Conservation (phyloP, 37 sponge, comb jelly and placozoan species). For the Ephydatia muelleri region DNA sequence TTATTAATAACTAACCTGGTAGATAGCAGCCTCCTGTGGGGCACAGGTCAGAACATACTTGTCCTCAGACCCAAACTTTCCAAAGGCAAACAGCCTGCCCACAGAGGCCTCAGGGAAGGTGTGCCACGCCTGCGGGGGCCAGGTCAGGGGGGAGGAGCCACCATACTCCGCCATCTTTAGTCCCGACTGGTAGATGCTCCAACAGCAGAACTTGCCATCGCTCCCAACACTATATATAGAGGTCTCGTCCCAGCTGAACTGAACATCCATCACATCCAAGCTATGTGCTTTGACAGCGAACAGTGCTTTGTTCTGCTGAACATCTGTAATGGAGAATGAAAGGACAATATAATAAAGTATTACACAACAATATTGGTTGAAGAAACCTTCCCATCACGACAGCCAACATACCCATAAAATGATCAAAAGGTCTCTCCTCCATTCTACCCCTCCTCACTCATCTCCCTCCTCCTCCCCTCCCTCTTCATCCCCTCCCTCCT, state of each 20-base stretch:
- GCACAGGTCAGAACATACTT: constrained; percentile 73
- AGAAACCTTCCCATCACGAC: no score
- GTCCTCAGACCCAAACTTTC: constrained; percentile 55
- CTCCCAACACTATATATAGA: constrained; percentile 85
- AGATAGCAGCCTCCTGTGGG: constrained; percentile 54
- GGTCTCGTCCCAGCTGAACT: constrained; percentile 94
- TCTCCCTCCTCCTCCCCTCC: no score
- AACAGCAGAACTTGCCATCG: constrained; percentile 66
- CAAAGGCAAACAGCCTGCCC: constrained; percentile 82
- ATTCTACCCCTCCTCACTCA: no score
- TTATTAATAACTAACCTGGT: constrained; percentile 41
- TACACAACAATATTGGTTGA: no score
- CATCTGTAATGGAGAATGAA: constrained; percentile 45
- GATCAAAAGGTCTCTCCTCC: no score
- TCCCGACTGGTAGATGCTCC: constrained; percentile 75
- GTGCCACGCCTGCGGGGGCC: not conserved
- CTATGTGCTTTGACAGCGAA: constrained; percentile 88
- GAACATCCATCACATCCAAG: constrained; percentile 76
- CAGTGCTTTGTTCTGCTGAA: constrained; percentile 67
- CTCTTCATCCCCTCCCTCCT: not conserved
- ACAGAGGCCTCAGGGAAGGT: constrained; percentile 13
- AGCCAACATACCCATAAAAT: no score
- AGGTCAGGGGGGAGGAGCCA: not conserved
- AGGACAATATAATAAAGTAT: not conserved
- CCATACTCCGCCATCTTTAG: constrained; percentile 15